Evolutionary conservation across 2,113 vertebrate species (phyloP).

Genomic region (Catagonus wagneri): DNA sequence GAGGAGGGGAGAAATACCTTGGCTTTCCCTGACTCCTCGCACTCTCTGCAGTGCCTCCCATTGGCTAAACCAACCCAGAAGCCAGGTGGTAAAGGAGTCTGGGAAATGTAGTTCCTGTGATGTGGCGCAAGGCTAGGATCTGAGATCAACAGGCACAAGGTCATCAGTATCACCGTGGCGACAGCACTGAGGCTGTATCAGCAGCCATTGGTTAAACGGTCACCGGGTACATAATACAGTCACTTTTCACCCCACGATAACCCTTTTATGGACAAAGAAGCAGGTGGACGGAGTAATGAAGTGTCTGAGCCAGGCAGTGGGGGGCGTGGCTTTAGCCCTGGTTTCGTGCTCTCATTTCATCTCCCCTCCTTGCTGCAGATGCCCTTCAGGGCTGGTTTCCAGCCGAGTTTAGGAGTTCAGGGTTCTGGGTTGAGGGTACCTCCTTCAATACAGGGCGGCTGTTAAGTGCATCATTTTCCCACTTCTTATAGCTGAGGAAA

Average conservation of each 20-base stretch:
- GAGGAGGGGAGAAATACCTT: too few species aligned
- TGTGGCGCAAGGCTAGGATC: neutral
- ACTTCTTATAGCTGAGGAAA: neutral
- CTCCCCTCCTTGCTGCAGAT: too few species aligned
- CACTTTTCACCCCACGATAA: rapidly evolving
- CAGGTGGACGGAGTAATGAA: rapidly evolving
- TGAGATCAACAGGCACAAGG: neutral
- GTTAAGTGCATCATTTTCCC: neutral
- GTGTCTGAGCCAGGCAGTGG: neutral
- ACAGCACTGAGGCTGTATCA: rapidly evolving
- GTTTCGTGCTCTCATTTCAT: rapidly evolving
- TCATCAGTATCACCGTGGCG: neutral
- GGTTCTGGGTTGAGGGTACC: neutral
- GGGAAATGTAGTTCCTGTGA: neutral
- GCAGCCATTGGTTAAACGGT: too few species aligned
- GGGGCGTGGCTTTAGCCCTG: too few species aligned
- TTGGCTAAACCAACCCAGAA: neutral
- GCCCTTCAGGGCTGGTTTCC: neutral
- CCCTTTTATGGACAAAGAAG: neutral
- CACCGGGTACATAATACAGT: rapidly evolving
- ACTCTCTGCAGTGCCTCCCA: neutral
- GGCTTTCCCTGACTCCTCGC: neutral
- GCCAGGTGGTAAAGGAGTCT: neutral
- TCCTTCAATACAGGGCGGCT: rapidly evolving
- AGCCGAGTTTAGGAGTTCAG: rapidly evolving